Conservation (phyloP, 1,140 invertebrate species). For the Lamellibrachia luymesi region DNA sequence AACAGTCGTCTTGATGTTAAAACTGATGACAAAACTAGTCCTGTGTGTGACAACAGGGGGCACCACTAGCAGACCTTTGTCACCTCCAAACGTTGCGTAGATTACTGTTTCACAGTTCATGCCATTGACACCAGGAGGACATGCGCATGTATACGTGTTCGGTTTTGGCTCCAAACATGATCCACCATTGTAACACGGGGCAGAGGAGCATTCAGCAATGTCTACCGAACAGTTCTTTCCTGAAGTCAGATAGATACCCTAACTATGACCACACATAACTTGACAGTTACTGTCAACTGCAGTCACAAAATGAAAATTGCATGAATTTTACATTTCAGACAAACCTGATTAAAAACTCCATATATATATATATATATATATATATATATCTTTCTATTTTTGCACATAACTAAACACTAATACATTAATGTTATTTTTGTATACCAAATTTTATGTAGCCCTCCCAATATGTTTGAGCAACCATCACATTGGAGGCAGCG, state of each 20-base stretch:
- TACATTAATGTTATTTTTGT: too few relatives aligned
- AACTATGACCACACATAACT: too few relatives aligned
- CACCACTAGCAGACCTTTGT: constrained; percentile 16
- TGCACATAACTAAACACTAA: too few relatives aligned
- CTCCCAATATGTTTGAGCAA: too few relatives aligned
- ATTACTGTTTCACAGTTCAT: constrained; percentile 87
- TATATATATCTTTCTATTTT: too few relatives aligned
- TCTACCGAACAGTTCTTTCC: constrained; percentile 79
- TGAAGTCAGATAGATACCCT: neutral
- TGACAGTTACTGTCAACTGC: too few relatives aligned
- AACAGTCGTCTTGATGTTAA: neutral
- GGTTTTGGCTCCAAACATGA: constrained; percentile 21
- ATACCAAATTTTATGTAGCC: too few relatives aligned
- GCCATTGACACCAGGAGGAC: constrained; percentile 91
- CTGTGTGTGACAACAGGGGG: neutral
- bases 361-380: too few relatives aligned
- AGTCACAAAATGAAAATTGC: too few relatives aligned
- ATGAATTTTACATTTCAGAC: too few relatives aligned
- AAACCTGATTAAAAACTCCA: too few relatives aligned
- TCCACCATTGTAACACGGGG: constrained; percentile 22
- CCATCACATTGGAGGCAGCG: too few relatives aligned
- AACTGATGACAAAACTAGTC: neutral
- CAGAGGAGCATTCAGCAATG: constrained; percentile 81
- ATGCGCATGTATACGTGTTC: constrained; percentile 51
- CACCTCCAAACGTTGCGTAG: constrained; percentile 27